A percentile compares a stretch with the other conserved stretches of the same genome.
phyloP scores from a whole-genome alignment of 1,140 invertebrate species.

The Carposina sasakii region DNA sequence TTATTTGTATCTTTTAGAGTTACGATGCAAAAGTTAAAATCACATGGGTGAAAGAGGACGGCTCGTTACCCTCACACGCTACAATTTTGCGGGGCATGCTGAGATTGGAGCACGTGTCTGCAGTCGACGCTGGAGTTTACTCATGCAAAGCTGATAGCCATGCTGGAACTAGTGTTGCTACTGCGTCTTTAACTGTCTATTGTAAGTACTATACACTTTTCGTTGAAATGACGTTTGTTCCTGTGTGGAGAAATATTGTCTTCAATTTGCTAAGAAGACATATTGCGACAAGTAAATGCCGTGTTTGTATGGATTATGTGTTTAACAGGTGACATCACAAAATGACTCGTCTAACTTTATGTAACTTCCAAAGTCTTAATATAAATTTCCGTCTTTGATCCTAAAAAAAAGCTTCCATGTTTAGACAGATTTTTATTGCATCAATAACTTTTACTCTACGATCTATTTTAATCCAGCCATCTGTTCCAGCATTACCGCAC shows the following conservation, averaged over 20 bases:
- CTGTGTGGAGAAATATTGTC: too few species aligned
- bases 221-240: neutral
- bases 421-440: conserved; percentile 48
- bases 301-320: too few species aligned
- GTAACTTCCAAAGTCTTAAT: too few species aligned
- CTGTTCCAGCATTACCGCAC: conserved; percentile 88
- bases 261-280: too few species aligned
- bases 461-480: conserved; percentile 62
- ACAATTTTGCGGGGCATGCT: conserved; percentile 78
- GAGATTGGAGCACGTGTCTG: conserved; percentile 62
- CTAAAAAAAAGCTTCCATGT: conserved; percentile 47
- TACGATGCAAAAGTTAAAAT: conserved; percentile 61
- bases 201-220: conserved; percentile 34
- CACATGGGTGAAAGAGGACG: conserved; percentile 65
- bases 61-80: conserved; percentile 77
- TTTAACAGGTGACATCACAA: too few species aligned
- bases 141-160: conserved; percentile 69
- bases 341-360: too few species aligned
- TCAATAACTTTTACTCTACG: conserved; percentile 50
- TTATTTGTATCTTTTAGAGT: conserved; percentile 45
- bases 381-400: too few species aligned
- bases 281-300: too few species aligned
- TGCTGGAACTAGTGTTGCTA: conserved; percentile 61
- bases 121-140: conserved; percentile 65
- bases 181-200: conserved; percentile 67